Base-by-base conservation (phyloP, 1,140 invertebrate genomes). In the Drosophila pruinosa region DNA sequence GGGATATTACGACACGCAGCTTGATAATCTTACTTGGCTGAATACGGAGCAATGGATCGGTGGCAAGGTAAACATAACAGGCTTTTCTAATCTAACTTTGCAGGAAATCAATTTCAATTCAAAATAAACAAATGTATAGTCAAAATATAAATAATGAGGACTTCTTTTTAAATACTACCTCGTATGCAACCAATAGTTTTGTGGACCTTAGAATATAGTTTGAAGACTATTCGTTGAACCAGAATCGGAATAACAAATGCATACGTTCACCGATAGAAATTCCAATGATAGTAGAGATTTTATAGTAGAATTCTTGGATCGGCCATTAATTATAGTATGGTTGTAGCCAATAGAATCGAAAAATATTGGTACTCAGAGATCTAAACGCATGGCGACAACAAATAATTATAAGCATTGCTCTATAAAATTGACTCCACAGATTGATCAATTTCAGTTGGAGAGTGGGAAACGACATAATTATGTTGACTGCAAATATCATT, bases 1-100 rank as follows among this genome's bases (percentile, higher is more conserved):
- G n/a, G 98, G 98, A 5, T 99, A 97, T 91, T 99, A 99, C 90
- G 98, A 99, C 91, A 97, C 96, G 14, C 97, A 97, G 83, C 95
- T 95, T 26, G 97, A 99, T 91, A 98, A 99, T 92, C 93, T 99
- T 1, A 98, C 97, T 1, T 99, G 98, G 98, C 93, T 96, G 34
- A 95, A 96, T 79, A 94, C 94, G 79, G 98, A 99, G 90, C 94
- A 95, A 76, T 99, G 98, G 97, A 95, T 95, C 85, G 97, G 97
- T 94, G 93, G 92, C 19, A 91, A 91, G 78, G 91, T 91, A 77
- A 89, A 65, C 50, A 43, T 4, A 52, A 14, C 41, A 65, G 41
- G 50, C 70, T 45, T 48, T 41, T 45, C 19, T 22, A 43, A 4
- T 24, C 2, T 12, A 3, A 26, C 10, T 17, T 24, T n/a, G n/a